Base-by-base conservation (phyloP, 2,797 vertebrate species). In the Halcyon chelicuti region DNA sequence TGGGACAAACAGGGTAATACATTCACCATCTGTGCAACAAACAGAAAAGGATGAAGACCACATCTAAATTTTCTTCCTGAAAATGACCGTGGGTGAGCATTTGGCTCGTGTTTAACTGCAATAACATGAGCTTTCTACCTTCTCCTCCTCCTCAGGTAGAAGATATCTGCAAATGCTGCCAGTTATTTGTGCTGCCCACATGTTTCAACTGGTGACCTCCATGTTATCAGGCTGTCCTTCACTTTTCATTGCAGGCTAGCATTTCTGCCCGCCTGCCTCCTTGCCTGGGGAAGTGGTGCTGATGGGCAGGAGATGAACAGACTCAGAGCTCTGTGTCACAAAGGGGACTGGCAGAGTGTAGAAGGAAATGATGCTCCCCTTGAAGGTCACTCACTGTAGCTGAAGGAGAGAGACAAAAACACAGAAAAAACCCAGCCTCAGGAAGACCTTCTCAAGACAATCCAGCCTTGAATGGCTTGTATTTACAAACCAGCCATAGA, bases 271-370 rank as follows among this genome's bases (percentile, higher is more conserved):
- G 70, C 28, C n/a, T 54, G 20, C 20, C 10, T 68, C 49, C 31
- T 44, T 12, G 11, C 47, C 31, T 12, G 40, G 39, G 40, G 13
- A 47, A 15, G 8, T 22, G 39, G 16, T 47, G 7, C 18, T 0
- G 0, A 35, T 10, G 70, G 55, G 39, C 52, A 72, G 63, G 55
- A 70, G 44, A 2, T 2, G 29, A n/a, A 35, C 75, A 73, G 33
- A 39, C 2, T 31, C 1, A 0, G 13, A 31, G 18, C 40, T 80
- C 37, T 29, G 15, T 2, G 0, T 46, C 35, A 5, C 0, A 2
- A 29, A 18, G 19, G 28, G 57, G 46, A 55, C 12, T 12, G 57
- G 61, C 40, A 55, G 2, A 26, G 14, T 23, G 20, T 49, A 49
- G 66, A 31, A 42, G 26, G 26, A 42, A 73, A n/a, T 0, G 0